A percentile compares a stretch with the other conserved stretches of the same genome.
Conservation (phyloP, 2,888 invertebrate genomes). For the Drosophila trichaetosa region DNA sequence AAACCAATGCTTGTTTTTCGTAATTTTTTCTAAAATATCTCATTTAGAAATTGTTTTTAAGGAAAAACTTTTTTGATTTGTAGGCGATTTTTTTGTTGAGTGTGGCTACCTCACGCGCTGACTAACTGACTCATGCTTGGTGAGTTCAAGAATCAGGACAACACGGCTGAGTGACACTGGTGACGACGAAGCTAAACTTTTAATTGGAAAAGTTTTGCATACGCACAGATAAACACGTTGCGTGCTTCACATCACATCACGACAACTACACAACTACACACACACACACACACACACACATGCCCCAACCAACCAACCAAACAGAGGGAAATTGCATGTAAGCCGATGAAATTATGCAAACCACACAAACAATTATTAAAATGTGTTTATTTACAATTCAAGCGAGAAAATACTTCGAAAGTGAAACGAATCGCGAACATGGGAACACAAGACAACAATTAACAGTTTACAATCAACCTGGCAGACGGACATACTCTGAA, state of each 20-base stretch:
- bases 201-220: slow-evolving; percentile 75
- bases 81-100: neutral
- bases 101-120: neutral
- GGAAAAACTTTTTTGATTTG: neutral
- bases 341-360: slow-evolving; percentile 42
- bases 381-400: slow-evolving; percentile 20
- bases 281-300: neutral
- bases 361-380: slow-evolving; percentile 3
- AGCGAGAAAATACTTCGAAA: slow-evolving; percentile 29
- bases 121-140: neutral
- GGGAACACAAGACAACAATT: neutral
- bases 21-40: neutral
- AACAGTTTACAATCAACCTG: neutral
- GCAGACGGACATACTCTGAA: neutral
- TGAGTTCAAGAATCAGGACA: slow-evolving; percentile 19
- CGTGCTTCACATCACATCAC: slow-evolving; percentile 52
- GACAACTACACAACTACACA: slow-evolving; percentile 12
- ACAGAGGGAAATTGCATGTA: slow-evolving; percentile 49
- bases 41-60: neutral
- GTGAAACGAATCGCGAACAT: slow-evolving; percentile 21
- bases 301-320: slow-evolving; percentile 10
- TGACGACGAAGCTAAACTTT: slow-evolving; percentile 54
- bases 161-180: slow-evolving; percentile 24
- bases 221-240: slow-evolving; percentile 71
- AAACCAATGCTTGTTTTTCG: neutral